Percentiles rank a stretch among this genome's conserved stretches.
phyloP scores from a whole-genome alignment of 2,888 invertebrate species.

The Xestia c-nigrum region DNA sequence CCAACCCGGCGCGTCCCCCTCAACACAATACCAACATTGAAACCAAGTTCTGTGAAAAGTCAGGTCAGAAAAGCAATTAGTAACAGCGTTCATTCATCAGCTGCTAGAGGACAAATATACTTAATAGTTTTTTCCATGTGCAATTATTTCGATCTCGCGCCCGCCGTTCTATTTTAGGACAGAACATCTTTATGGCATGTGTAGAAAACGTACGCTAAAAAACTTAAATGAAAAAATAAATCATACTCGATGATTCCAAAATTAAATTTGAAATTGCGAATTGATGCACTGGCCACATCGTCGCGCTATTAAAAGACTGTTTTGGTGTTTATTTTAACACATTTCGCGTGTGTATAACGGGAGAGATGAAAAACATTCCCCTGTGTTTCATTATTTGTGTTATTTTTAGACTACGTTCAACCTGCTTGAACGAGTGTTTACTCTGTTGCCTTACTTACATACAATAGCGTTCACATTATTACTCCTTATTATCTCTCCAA shows the following conservation, averaged over 20 bases:
- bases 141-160: slow-evolving; percentile 74
- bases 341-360: slow-evolving; percentile 89
- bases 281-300: slow-evolving; percentile 87
- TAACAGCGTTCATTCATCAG: slow-evolving; percentile 78
- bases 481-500: slow-evolving; percentile 74
- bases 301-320: slow-evolving; percentile 88
- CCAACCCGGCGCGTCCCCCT: slow-evolving; percentile 75
- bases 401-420: slow-evolving; percentile 89
- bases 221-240: slow-evolving; percentile 82
- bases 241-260: slow-evolving; percentile 83
- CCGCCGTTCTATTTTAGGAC: slow-evolving; percentile 76
- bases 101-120: slow-evolving; percentile 73
- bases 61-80: slow-evolving; percentile 82
- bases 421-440: slow-evolving; percentile 88
- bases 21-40: slow-evolving; percentile 74
- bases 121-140: slow-evolving; percentile 73
- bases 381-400: slow-evolving; percentile 89
- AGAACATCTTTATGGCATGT: slow-evolving; percentile 81
- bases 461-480: slow-evolving; percentile 85
- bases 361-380: slow-evolving; percentile 90
- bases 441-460: slow-evolving; percentile 84
- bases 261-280: slow-evolving; percentile 84
- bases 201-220: slow-evolving; percentile 75
- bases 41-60: slow-evolving; percentile 77
- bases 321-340: slow-evolving; percentile 90